Base-by-base conservation (phyloP, 2,797 vertebrate genomes). In the Anguilla megastoma region DNA sequence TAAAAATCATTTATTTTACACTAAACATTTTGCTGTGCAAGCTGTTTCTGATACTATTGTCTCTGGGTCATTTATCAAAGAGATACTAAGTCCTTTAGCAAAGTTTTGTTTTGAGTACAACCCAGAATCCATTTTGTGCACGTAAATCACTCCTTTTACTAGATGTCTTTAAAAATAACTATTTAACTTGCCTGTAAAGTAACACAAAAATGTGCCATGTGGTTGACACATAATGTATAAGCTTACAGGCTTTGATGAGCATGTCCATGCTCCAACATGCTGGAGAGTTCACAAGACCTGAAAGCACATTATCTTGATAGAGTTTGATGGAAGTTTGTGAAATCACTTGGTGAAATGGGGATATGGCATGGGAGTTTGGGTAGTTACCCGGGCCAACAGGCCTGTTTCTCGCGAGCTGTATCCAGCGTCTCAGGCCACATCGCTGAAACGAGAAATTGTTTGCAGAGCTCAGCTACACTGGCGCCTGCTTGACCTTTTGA, bases 281-380 rank as follows among this genome's bases (percentile, higher is more conserved):
- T 86, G n/a, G 86, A 87, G 74, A 45, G 83, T 86, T 90, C 89
- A 87, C 66, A 86, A 86, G 88, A 90, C 85, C 54, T 83, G 82
- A 27, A 83, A 58, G 88, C 89, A 89, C 86, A 89, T 90, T 90
- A 90, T 91, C 90, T 88, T 90, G 89, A 91, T 89, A 90, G 87
- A 79, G 74, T 82, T 88, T 91, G 90, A 92, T 90, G 84, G 88
- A 91, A 88, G 89, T 87, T 91, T 89, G 84, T 54, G 48, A 56
- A 74, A 74, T 58, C 63, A 54, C 86, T 84, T 74, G 66, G 48
- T 87, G 79, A 85, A 91, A 54, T 66, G 14, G 71, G n/a, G 33
- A 86, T 36, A n/a, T 33, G 83, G 56, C 36, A 8, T 50, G 36
- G 45, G 56, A 84, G 45, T 86, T 2, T 18, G 74, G 48, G 60